phyloP scores from a whole-genome alignment of 2,888 invertebrate genomes.

The Pandemis corylana region DNA sequence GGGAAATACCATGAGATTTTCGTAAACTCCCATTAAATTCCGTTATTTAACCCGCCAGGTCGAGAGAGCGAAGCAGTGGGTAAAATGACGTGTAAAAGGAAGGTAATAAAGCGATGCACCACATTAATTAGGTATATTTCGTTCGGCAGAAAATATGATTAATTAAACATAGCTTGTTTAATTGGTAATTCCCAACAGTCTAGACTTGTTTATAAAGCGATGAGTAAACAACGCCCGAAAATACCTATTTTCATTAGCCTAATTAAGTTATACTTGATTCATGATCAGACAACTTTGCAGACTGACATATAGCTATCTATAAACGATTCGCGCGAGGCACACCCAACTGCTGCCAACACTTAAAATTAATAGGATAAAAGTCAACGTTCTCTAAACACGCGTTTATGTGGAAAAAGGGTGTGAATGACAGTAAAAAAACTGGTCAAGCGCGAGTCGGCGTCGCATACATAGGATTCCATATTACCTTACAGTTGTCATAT shows the following conservation, averaged over 20 bases:
- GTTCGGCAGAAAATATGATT: too few relatives aligned
- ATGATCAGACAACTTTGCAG: background rate
- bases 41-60: too few relatives aligned
- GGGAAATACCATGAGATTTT: too few relatives aligned
- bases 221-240: background rate
- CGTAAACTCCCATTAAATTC: too few relatives aligned
- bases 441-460: background rate
- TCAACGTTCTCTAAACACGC: conserved; percentile 22
- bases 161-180: background rate
- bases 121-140: too few relatives aligned
- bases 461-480: background rate
- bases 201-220: background rate
- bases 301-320: background rate
- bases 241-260: conserved; percentile 3
- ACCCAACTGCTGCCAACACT: conserved; percentile 11
- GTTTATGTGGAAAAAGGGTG: conserved; percentile 30
- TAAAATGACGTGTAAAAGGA: too few relatives aligned
- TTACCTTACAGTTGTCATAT: too few relatives aligned
- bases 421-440: background rate
- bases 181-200: background rate
- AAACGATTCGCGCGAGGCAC: conserved; percentile 10
- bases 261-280: conserved; percentile 8
- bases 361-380: conserved; percentile 26
- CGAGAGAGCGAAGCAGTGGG: too few relatives aligned
- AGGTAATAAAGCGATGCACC: too few relatives aligned